Percentiles rank a stretch among this genome's conserved stretches.
phyloP scores from a whole-genome alignment of 1,140 invertebrate genomes.

The Yoshiicerus persimilis region DNA sequence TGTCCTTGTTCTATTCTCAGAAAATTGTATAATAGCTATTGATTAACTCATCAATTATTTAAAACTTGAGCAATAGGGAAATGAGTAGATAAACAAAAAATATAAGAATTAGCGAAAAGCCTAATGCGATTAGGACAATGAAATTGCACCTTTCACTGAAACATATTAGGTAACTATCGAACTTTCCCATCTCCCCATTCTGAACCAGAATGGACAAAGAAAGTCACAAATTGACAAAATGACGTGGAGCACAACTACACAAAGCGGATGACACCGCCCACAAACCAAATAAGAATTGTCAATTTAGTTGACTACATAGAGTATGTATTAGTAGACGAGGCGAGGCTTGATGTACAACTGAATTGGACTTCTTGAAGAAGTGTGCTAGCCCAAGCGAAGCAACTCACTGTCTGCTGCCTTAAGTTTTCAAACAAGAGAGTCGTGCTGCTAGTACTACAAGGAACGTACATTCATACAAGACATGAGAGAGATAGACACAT shows the following conservation, averaged over 20 bases:
- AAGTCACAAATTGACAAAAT: conserved; percentile 1
- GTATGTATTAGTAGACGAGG: background rate
- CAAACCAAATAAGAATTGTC: background rate
- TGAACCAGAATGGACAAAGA: background rate
- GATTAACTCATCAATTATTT: background rate
- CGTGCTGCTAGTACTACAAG: background rate
- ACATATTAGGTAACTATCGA: background rate
- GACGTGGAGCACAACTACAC: background rate
- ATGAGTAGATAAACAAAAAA: background rate
- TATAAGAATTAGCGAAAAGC: background rate
- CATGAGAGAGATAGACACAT: background rate
- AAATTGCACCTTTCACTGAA: background rate
- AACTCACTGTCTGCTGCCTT: background rate
- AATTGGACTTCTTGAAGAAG: background rate
- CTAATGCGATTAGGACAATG: background rate
- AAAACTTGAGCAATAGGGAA: background rate
- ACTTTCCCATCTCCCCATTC: background rate
- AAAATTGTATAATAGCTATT: background rate
- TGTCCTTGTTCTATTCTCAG: background rate
- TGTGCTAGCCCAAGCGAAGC: background rate
- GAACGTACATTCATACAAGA: background rate
- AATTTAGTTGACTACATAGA: background rate
- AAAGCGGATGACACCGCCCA: background rate
- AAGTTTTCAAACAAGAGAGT: background rate
- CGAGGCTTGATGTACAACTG: background rate